Evolutionary conservation across 35 echinoderm and acorn worm genomes (phyloP), one percentile per base, ranked within the genome.

Genomic region (Ptychodera flava): DNA sequence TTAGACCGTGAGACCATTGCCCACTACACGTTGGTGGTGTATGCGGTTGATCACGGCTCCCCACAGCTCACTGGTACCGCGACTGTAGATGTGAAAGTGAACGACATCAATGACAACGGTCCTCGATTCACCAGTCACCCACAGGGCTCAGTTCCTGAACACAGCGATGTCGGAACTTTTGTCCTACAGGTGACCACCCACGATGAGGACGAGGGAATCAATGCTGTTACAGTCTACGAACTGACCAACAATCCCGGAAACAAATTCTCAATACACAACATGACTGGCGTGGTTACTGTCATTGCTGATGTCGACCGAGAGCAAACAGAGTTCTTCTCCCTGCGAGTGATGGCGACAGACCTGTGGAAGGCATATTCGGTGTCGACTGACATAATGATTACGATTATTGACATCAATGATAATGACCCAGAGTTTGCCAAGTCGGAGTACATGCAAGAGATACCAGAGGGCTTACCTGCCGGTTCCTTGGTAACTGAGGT

Each of bases 321-420:
- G 76, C 77, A 84, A 36, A 78, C 76, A 10, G 81, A 86, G 33
- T 64, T 53, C 31, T 64, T 94, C 78, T 52, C 81, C 1, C 37
- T 98, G 6, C 32, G 30, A 31, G 88, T 98, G 31, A 76, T 77
- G 80, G 90, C 95, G 27, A 82, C 79, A 35, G 95, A 98, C 36
- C 45, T 64, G 6, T 64, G 45, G 45, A 88, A 82, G 22, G 36
- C 87, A 1, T 87, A 89, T 75, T 79, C 80, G 15, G 80, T 90
- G 16, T 85, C 93, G 1, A 98, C 93, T n/a, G 31, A 76, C 35
- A 92, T 98, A 0, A 92, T 82, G 1, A 89, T 98, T n/a, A 85
- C 83, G 28, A 82, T 98, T 33, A 33, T 85, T 32, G 95, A 98
- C 53, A 80, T 94, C 16, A 98, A 98, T 90, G 95, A 98, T 82